These are phyloP conservation scores for Cataglyphis cursor DNA, from an alignment of 2,888 invertebrate genomes.

Conservation along the genomic window DNA sequence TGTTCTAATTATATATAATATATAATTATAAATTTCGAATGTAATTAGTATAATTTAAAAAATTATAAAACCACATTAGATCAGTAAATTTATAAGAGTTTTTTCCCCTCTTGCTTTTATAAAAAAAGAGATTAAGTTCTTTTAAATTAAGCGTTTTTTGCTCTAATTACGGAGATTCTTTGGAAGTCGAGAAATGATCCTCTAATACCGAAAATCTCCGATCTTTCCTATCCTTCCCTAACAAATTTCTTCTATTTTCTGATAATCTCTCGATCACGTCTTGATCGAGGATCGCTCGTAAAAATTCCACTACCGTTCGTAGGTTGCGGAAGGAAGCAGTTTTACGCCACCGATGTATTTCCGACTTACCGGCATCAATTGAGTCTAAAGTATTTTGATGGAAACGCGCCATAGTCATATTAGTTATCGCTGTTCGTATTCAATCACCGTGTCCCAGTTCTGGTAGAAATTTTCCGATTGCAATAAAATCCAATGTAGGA, in stretches of 20 bases:
- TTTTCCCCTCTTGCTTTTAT: background rate
- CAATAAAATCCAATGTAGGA: slow-evolving; percentile 1
- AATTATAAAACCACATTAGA: background rate
- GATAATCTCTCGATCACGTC: slow-evolving; percentile 29
- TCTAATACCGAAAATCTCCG: background rate
- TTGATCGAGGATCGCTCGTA: slow-evolving; percentile 37
- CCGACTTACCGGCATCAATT: slow-evolving; percentile 45
- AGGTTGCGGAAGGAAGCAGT: slow-evolving; percentile 9
- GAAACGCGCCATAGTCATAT: slow-evolving; percentile 17
- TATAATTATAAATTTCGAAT: background rate
- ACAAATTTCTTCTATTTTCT: slow-evolving; percentile 31
- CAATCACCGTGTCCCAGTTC: slow-evolving; percentile 54
- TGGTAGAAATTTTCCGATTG: slow-evolving; percentile 6
- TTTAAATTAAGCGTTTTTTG: background rate
- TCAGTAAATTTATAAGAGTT: background rate
- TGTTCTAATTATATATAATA: background rate
- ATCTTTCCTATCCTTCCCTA: background rate
- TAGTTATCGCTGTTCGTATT: slow-evolving; percentile 39
- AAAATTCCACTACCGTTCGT: slow-evolving; percentile 36
- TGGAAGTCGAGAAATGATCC: background rate
- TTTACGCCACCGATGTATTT: slow-evolving; percentile 30
- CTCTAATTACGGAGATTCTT: background rate
- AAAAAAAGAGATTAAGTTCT: background rate
- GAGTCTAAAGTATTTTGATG: slow-evolving; percentile 26
- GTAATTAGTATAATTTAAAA: background rate